phyloP scores from a whole-genome alignment of 2,888 invertebrate genomes.

The Eupithecia centaureata region DNA sequence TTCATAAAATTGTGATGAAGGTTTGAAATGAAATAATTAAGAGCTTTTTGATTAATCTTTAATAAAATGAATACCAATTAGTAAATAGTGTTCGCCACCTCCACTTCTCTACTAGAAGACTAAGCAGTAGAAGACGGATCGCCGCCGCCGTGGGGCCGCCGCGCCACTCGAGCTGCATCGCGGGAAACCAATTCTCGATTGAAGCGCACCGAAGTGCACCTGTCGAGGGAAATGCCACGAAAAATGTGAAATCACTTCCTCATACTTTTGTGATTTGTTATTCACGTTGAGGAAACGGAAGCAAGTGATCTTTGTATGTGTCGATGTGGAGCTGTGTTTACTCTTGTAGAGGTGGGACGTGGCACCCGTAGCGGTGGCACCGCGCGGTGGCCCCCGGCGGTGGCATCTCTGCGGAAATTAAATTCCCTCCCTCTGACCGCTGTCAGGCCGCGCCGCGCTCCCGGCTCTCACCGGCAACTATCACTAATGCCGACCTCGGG shows the following conservation, averaged over 20 bases:
- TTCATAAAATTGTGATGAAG: background rate
- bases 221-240: background rate
- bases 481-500: background rate
- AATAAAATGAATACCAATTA: background rate
- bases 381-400: constrained; percentile 22
- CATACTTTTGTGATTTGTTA: background rate
- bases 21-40: background rate
- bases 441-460: constrained; percentile 37
- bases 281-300: background rate
- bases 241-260: background rate
- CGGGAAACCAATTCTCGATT: background rate
- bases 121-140: background rate
- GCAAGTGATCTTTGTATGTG: background rate
- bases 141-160: background rate
- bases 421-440: constrained; percentile 42
- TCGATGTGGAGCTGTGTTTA: background rate
- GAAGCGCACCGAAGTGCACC: background rate
- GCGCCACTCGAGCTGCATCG: background rate
- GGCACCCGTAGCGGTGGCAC: background rate
- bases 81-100: background rate
- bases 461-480: background rate
- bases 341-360: background rate
- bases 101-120: background rate
- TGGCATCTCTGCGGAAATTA: constrained; percentile 42
- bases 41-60: background rate